Evolutionary conservation across 2,113 vertebrate genomes (phyloP).

Genomic region (Brevimyrus niger): DNA sequence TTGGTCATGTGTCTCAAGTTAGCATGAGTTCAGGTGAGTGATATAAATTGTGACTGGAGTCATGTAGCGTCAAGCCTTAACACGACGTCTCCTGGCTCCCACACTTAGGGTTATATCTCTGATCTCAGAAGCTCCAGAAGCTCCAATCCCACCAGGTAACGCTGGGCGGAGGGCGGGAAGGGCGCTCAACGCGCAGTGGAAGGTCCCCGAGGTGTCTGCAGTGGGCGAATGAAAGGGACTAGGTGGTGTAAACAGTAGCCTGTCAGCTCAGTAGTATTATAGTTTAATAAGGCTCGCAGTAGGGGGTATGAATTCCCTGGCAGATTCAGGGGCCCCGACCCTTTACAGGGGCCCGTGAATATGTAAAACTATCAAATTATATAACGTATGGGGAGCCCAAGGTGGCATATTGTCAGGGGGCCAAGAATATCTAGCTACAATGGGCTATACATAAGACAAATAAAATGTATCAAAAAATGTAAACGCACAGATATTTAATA

Average conservation of each 20-base stretch:
- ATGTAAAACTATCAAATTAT: not conserved
- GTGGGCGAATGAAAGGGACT: not conserved
- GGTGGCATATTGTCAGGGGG: not conserved
- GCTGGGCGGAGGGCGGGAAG: not conserved
- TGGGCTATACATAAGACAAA: not conserved
- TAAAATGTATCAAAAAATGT: not conserved
- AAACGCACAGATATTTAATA: not conserved
- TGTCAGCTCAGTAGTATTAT: not conserved
- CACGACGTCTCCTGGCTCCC: not conserved
- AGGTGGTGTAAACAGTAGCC: not conserved
- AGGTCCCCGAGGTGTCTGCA: not conserved
- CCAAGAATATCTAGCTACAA: not conserved
- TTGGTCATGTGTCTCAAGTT: not conserved
- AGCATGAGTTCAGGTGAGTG: not conserved
- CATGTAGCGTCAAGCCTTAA: not conserved
- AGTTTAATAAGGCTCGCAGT: not conserved
- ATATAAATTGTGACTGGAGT: not conserved
- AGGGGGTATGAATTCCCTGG: not conserved
- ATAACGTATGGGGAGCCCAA: not conserved
- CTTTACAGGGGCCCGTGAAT: not conserved
- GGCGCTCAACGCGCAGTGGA: not conserved
- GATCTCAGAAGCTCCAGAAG: not conserved
- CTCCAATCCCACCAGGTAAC: not conserved
- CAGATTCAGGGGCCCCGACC: not conserved
- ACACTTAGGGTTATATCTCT: not conserved